A percentile compares a stretch with the other conserved stretches of the same genome.
phyloP scores from a whole-genome alignment of 64 coral and sea anemone species.

The Anthopleura sola region DNA sequence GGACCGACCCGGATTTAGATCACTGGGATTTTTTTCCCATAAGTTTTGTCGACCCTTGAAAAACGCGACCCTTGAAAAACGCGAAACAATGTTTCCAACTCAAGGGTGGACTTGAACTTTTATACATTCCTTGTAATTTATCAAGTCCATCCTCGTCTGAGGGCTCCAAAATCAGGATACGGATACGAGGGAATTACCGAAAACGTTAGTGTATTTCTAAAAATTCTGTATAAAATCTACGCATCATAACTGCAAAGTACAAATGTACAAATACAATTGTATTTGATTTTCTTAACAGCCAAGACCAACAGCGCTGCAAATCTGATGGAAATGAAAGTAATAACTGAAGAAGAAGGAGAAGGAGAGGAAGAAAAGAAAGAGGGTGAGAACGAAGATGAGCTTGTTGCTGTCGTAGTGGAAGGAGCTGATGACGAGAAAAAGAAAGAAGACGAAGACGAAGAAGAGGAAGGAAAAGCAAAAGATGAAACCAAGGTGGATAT shows the following conservation, averaged over 20 bases:
- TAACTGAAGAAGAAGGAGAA: neutral
- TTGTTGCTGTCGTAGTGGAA: neutral
- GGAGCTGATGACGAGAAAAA: constrained; percentile 3
- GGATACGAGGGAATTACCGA: too few relatives aligned
- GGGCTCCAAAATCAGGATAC: too few relatives aligned
- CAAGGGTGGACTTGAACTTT: too few relatives aligned
- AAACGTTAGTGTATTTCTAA: too few relatives aligned
- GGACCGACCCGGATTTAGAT: too few relatives aligned
- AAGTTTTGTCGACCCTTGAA: too few relatives aligned
- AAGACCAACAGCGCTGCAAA: neutral
- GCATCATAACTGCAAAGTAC: neutral
- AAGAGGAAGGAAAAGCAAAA: neutral
- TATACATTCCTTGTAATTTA: too few relatives aligned
- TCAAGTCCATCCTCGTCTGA: too few relatives aligned
- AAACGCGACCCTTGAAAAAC: too few relatives aligned
- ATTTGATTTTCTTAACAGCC: neutral
- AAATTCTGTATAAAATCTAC: too few relatives aligned
- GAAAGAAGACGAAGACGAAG: neutral
- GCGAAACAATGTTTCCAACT: too few relatives aligned
- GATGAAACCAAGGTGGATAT: neutral
- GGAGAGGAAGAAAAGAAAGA: neutral
- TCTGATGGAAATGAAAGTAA: neutral
- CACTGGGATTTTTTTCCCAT: too few relatives aligned
- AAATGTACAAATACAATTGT: neutral
- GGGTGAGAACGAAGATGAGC: neutral